Conservation (phyloP, 2,797 vertebrate genomes). For the Sarcophilus harrisii region DNA sequence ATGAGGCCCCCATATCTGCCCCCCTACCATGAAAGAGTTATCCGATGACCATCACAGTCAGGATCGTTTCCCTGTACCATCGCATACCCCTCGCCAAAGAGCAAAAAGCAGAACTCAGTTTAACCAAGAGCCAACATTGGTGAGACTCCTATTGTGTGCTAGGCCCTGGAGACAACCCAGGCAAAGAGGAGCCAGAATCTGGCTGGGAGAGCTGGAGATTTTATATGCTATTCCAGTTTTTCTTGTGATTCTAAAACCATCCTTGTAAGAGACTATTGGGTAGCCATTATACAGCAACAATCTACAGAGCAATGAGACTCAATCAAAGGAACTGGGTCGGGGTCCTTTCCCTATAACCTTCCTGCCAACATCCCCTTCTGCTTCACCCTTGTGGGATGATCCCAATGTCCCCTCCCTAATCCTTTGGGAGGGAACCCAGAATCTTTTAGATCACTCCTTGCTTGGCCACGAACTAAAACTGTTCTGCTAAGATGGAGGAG, state of each 20-base stretch:
- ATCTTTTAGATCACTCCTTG: neutral
- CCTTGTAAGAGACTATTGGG: neutral
- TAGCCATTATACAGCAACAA: neutral
- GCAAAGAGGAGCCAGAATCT: neutral
- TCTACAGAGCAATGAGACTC: neutral
- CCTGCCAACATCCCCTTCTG: neutral
- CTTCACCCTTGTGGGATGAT: neutral
- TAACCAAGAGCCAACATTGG: neutral
- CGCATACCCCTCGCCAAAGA: neutral
- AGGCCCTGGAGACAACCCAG: neutral
- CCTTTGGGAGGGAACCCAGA: neutral
- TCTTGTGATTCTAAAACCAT: neutral
- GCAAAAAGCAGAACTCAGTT: neutral
- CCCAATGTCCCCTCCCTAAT: neutral
- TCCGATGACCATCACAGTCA: neutral
- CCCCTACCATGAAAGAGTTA: neutral
- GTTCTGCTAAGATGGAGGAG: neutral
- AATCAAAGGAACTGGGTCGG: neutral
- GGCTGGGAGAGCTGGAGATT: neutral
- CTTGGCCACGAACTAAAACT: neutral
- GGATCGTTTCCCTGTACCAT: neutral
- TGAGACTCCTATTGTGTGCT: neutral
- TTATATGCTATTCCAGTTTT: neutral
- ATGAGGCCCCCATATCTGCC: neutral
- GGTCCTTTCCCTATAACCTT: neutral